Base-by-base conservation (phyloP, 2,888 invertebrate species). In the Ellobium chinense region DNA sequence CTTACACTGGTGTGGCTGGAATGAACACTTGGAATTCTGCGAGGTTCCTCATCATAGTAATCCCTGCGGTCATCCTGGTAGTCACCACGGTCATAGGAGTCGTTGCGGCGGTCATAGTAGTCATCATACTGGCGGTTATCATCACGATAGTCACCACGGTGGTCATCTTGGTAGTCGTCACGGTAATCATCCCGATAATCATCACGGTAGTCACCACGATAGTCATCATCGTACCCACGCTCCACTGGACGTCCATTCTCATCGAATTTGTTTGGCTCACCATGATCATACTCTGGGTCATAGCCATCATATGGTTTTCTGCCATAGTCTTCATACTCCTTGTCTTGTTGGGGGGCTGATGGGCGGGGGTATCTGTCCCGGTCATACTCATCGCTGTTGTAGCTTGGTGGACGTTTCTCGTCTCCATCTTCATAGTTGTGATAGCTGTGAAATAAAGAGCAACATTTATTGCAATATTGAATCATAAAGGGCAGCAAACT, bases 241-340 rank as follows among this genome's bases (percentile, higher is more conserved):
- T 78, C 78, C 3, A 18, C 36, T 0, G 88, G 89, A 24, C 75
- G 77, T 5, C 89, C 89, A 58, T 86, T 83, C 4, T 72, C 78
- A 65, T 89, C 89, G 85, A 89, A 89, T 78, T 88, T 88, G 72
- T 78, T 75, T 27, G 89, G 87, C 65, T 89, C 88, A 9, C 80
- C 72, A 27, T 83, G 78, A 37, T 78, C 78, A 54, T 68, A 75
- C 3, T 76, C 79, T 39, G 69, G 78, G 31, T 79, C 79, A 36
- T 65, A 60, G 29, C n/a, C 31, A 5, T 36, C 76, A 36, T 24
- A 62, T 12, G 62, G 76, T 54, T 63, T 63, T n/a, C 72, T 34
- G 72, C 77, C 77, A 56, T 76, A 81, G 37, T 76, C 74, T 21
- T 73, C 72, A 27, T 79, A 72, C 37, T 79, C 78, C n/a, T 39